Conservation (phyloP, 2,888 invertebrate genomes). For the Raillietiella orientalis region DNA sequence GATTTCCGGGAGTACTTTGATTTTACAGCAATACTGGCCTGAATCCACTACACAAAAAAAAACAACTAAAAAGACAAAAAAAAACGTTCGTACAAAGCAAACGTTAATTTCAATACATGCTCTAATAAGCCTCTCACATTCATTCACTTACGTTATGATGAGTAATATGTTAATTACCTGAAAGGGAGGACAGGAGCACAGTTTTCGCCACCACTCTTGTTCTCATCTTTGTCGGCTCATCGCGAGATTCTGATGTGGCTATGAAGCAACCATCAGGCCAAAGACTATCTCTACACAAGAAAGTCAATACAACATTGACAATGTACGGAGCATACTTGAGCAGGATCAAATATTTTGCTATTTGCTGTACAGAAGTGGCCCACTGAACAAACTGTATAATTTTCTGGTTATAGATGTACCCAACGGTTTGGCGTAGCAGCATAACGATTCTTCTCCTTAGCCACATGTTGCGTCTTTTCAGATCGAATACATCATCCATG, state of each 20-base stretch:
- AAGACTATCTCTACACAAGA: slow-evolving; percentile 16
- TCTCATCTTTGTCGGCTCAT: slow-evolving; percentile 26
- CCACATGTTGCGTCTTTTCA: slow-evolving; percentile 49
- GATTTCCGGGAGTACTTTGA: no score
- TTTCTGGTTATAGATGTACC: slow-evolving; percentile 24
- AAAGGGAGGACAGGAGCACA: slow-evolving; percentile 43
- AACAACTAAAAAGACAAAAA: no score
- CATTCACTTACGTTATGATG: no score
- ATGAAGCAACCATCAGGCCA: slow-evolving; percentile 23
- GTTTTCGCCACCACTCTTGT: slow-evolving; percentile 58
- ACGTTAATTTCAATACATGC: no score
- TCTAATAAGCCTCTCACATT: no score
- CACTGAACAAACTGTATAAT: slow-evolving; percentile 60
- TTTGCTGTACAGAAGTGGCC: slow-evolving; percentile 54
- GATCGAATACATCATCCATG: slow-evolving; percentile 55
- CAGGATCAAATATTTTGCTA: slow-evolving; percentile 49
- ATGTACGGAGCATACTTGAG: slow-evolving; percentile 25
- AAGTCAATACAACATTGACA: slow-evolving; percentile 2
- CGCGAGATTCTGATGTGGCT: slow-evolving; percentile 18
- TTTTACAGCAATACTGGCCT: no score
- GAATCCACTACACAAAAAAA: no score
- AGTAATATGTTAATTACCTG: slow-evolving; percentile 19
- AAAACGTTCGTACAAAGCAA: no score
- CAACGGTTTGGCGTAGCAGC: slow-evolving; percentile 35
- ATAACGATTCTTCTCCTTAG: slow-evolving; percentile 37